These are phyloP conservation scores for Sphyrna mokarran DNA, from an alignment of 2,113 vertebrate genomes.

Conservation along the genomic window DNA sequence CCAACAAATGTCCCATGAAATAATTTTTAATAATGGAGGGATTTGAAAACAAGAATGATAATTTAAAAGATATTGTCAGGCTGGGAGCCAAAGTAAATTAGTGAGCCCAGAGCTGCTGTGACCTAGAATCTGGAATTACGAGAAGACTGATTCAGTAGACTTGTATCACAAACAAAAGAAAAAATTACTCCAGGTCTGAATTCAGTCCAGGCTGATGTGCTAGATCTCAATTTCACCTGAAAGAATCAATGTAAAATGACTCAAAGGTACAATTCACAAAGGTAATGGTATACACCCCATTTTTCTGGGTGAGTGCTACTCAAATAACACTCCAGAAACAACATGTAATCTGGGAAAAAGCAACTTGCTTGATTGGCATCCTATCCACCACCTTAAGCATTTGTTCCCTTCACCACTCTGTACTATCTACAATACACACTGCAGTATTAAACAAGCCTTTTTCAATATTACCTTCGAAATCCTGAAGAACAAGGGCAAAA, in stretches of 20 bases:
- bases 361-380: background rate
- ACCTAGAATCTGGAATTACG: too few relatives aligned
- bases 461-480: too few relatives aligned
- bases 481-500: too few relatives aligned
- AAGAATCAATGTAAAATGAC: too few relatives aligned
- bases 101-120: background rate
- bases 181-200: too few relatives aligned
- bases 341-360: background rate
- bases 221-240: too few relatives aligned
- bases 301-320: background rate
- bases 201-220: too few relatives aligned
- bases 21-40: background rate
- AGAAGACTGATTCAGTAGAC: too few relatives aligned
- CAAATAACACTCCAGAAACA: background rate
- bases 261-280: background rate
- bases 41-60: background rate
- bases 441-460: too few relatives aligned
- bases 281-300: background rate
- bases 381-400: background rate
- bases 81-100: background rate
- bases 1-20: too few relatives aligned
- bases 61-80: background rate
- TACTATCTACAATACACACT: too few relatives aligned
- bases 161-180: too few relatives aligned
- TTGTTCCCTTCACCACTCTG: background rate